These are phyloP conservation scores for Andrena chrysosceles DNA, from an alignment of 2,888 invertebrate genomes.

Conservation along the genomic window DNA sequence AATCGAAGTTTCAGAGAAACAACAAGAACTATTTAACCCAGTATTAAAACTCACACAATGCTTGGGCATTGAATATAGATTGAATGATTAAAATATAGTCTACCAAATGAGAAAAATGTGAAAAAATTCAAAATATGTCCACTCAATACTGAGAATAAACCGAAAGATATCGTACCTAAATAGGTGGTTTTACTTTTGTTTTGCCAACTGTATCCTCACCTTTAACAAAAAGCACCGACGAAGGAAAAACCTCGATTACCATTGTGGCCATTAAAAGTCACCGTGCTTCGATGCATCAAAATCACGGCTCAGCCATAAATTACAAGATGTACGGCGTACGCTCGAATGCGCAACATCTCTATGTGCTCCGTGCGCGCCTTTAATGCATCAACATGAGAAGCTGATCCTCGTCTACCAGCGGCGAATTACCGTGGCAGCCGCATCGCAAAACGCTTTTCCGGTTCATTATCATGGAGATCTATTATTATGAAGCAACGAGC, in stretches of 20 bases:
- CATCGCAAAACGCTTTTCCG: conserved; percentile 58
- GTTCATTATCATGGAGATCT: conserved; percentile 62
- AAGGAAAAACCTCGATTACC: no score
- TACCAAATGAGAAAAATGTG: no score
- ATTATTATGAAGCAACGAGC: conserved; percentile 43
- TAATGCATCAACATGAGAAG: conserved; percentile 40
- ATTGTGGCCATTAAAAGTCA: background rate
- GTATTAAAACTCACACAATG: no score
- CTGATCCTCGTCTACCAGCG: conserved; percentile 1
- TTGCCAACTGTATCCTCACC: background rate
- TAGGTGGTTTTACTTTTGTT: no score
- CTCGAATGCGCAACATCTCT: conserved; percentile 5
- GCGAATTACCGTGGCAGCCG: conserved; percentile 47
- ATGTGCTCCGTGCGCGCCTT: background rate
- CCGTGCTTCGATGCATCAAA: background rate
- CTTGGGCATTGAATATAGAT: no score
- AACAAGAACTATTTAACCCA: no score
- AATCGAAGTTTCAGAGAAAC: no score
- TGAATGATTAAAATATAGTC: no score
- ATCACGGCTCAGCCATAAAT: conserved; percentile 19
- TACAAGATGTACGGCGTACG: background rate
- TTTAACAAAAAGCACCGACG: background rate
- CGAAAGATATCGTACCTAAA: no score
- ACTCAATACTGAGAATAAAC: no score
- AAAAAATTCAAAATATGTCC: no score